Percentiles rank a stretch among this genome's conserved stretches.
Evolutionary conservation across 2,888 invertebrate species (phyloP).

Genomic region (Meganola albula): DNA sequence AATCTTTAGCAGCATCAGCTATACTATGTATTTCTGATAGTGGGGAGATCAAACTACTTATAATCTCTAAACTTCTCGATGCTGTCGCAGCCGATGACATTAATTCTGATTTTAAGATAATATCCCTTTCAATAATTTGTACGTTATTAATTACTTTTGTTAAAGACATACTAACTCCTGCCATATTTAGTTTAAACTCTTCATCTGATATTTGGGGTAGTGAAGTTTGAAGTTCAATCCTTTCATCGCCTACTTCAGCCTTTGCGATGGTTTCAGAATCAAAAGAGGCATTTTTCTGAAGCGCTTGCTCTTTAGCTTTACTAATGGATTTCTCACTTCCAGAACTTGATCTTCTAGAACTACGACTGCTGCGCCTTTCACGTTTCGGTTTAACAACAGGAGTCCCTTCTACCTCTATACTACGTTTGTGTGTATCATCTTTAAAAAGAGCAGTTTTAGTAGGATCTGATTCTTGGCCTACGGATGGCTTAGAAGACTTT

Average conservation of each 20-base stretch:
- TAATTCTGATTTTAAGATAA: constrained; percentile 79
- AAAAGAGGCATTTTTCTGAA: constrained; percentile 22
- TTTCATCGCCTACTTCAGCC: neutral
- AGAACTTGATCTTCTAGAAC: constrained; percentile 61
- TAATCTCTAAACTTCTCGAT: constrained; percentile 81
- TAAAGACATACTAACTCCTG: constrained; percentile 37
- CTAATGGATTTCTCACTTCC: constrained; percentile 69
- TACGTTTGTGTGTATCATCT: constrained; percentile 41
- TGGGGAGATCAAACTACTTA: constrained; percentile 79
- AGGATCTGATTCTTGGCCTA: constrained; percentile 49
- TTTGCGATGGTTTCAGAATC: too few relatives aligned
- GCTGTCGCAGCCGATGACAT: constrained; percentile 83
- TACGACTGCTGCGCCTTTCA: constrained; percentile 62
- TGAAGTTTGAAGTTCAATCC: constrained; percentile 13
- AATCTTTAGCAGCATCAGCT: constrained; percentile 72
- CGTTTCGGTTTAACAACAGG: constrained; percentile 38
- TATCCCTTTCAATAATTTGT: constrained; percentile 80
- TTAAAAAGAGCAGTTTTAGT: constrained; percentile 48
- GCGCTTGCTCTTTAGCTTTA: constrained; percentile 50
- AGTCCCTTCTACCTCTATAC: constrained; percentile 23
- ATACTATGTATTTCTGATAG: constrained; percentile 81
- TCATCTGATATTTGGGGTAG: constrained; percentile 33
- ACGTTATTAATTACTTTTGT: constrained; percentile 77
- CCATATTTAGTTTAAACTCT: constrained; percentile 44
- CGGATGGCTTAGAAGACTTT: constrained; percentile 51